A percentile compares a stretch with the other conserved stretches of the same genome.
Evolutionary conservation across 1,140 invertebrate species (phyloP).

Genomic region (Stegodyphus mimosarum): DNA sequence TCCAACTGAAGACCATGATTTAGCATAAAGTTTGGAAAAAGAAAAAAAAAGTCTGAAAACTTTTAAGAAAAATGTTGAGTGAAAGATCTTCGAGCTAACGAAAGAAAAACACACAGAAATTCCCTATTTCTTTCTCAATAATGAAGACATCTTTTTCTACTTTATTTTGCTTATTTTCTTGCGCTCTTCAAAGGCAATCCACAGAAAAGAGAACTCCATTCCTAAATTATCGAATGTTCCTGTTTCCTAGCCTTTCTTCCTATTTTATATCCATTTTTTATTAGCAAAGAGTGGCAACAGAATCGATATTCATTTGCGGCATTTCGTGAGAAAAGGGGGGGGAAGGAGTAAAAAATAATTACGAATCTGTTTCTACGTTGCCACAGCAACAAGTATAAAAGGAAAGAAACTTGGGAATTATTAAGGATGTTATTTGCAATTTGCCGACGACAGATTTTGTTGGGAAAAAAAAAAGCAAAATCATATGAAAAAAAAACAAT

Average conservation of each 20-base stretch:
- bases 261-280: slow-evolving; percentile 41
- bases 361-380: slow-evolving; percentile 22
- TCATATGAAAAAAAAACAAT: no score
- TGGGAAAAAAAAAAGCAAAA: no score
- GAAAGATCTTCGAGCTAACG: neutral
- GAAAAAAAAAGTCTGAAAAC: no score
- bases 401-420: slow-evolving; percentile 16
- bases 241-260: neutral
- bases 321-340: slow-evolving; percentile 16
- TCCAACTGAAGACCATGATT: no score
- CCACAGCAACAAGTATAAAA: slow-evolving; percentile 43
- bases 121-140: slow-evolving; percentile 7
- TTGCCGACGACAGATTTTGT: slow-evolving; percentile 4
- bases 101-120: neutral
- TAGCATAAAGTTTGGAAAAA: no score
- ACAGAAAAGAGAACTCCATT: slow-evolving; percentile 19
- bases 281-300: slow-evolving; percentile 29
- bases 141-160: slow-evolving; percentile 8
- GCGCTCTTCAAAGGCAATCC: slow-evolving; percentile 4
- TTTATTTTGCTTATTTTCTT: slow-evolving; percentile 9
- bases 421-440: slow-evolving; percentile 20
- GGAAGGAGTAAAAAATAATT: slow-evolving; percentile 27
- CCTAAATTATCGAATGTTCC: slow-evolving; percentile 34
- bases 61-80: no score
- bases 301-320: slow-evolving; percentile 44